Percentiles rank a stretch among this genome's conserved stretches.
phyloP scores from a whole-genome alignment of 2,113 vertebrate species.

The Phylloscopus trochilus region DNA sequence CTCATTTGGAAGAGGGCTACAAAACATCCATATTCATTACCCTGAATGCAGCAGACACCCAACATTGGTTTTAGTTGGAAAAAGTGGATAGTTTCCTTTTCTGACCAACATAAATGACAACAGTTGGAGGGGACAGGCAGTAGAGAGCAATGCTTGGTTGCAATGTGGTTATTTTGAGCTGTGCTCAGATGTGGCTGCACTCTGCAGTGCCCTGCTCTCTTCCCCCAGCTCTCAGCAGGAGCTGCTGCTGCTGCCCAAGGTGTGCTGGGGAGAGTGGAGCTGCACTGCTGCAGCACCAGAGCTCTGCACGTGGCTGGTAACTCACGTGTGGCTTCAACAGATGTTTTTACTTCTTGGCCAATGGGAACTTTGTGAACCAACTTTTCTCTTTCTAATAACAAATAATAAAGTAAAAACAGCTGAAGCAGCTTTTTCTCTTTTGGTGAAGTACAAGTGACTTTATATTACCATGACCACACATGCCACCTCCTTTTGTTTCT shows the following conservation, averaged over 20 bases:
- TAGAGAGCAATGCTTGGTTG: neutral
- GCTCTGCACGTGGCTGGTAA: neutral
- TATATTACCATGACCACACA: neutral
- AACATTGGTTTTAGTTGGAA: neutral
- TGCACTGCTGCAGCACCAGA: neutral
- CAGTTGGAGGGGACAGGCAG: neutral
- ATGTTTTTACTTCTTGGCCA: conserved; percentile 5
- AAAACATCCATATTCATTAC: conserved; percentile 27
- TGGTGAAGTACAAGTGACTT: neutral
- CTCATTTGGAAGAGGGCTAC: conserved; percentile 20
- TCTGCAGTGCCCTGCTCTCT: neutral
- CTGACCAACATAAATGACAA: neutral
- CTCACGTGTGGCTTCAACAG: neutral
- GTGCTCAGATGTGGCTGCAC: neutral
- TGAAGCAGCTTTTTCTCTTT: neutral
- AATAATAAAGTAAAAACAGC: neutral
- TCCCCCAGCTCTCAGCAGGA: conserved; percentile 11
- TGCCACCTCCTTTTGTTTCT: conserved; percentile 15
- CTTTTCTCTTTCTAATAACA: conserved; percentile 30
- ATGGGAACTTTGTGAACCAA: neutral
- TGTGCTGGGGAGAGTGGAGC: neutral
- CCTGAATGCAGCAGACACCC: neutral
- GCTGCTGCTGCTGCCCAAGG: conserved; percentile 21
- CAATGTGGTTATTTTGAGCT: neutral
- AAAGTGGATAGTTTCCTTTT: neutral